Conservation (phyloP, 2,888 invertebrate genomes). For the Sesia apiformis region DNA sequence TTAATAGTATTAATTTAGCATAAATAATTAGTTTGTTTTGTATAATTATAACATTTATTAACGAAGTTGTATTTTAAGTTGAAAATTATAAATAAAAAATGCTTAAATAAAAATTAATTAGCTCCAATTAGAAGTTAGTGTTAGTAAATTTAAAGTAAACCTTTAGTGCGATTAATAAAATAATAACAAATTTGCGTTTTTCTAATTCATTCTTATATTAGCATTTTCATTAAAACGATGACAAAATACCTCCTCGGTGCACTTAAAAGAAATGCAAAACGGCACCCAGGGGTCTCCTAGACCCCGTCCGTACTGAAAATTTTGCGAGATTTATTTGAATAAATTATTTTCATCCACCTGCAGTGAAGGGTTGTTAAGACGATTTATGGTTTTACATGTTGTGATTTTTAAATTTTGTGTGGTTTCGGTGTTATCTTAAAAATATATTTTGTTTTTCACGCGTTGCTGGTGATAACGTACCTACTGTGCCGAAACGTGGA, state of each 20-base stretch:
- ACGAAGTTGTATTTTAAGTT: too few species aligned
- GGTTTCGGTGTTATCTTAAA: too few species aligned
- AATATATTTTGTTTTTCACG: too few species aligned
- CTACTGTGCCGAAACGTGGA: too few species aligned
- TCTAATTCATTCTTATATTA: conserved; percentile 24
- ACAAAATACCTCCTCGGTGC: conserved; percentile 48
- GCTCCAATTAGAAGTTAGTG: neutral
- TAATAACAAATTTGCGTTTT: neutral
- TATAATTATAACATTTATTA: too few species aligned
- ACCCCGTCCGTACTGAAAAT: conserved; percentile 42
- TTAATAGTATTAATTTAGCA: too few species aligned
- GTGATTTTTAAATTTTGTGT: too few species aligned
- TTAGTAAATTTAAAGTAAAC: neutral
- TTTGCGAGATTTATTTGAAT: conserved; percentile 68
- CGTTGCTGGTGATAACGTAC: too few species aligned
- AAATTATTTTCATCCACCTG: conserved; percentile 69
- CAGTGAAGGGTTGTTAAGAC: conserved; percentile 59
- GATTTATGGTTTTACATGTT: too few species aligned
- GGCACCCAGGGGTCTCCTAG: conserved; percentile 56
- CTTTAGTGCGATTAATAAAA: neutral
- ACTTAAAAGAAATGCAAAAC: conserved; percentile 59
- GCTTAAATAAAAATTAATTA: neutral
- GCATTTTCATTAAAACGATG: conserved; percentile 53
- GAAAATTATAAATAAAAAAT: neutral
- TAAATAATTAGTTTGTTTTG: too few species aligned